These are phyloP conservation scores for Drosophila equinoxialis DNA, from an alignment of 1,140 invertebrate species.

Conservation along the genomic window DNA sequence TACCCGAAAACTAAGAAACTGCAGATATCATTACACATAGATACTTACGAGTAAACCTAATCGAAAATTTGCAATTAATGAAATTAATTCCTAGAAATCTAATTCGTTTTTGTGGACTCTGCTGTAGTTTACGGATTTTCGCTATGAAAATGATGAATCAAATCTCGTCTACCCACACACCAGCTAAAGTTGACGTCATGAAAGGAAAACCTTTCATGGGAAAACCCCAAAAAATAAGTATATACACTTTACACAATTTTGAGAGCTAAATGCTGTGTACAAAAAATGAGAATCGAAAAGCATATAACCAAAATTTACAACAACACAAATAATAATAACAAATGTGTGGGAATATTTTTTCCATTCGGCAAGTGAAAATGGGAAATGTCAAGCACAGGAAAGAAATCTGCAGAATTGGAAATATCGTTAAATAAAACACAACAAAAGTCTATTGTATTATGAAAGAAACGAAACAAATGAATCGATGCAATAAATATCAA, in stretches of 20 bases:
- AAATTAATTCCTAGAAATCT: neutral
- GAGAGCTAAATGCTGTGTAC: slow-evolving; percentile 4
- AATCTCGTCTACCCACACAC: slow-evolving; percentile 1
- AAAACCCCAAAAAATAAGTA: neutral
- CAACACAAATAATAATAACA: neutral
- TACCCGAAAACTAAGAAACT: neutral
- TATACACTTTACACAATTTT: neutral
- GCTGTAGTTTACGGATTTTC: neutral
- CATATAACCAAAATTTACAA: slow-evolving; percentile 11
- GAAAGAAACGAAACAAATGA: slow-evolving; percentile 34
- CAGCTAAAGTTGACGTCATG: neutral
- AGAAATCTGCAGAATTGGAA: neutral
- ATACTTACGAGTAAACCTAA: slow-evolving; percentile 4
- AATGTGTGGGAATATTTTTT: slow-evolving; percentile 6
- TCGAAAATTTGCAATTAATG: slow-evolving; percentile 5
- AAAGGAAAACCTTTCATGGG: neutral
- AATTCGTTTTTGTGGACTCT: neutral
- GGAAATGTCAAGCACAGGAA: neutral
- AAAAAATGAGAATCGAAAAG: neutral
- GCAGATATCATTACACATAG: slow-evolving; percentile 4
- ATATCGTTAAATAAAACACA: slow-evolving; percentile 3
- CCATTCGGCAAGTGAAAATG: neutral
- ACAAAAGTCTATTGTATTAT: slow-evolving; percentile 31
- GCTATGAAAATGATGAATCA: neutral
- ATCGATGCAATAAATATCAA: slow-evolving; percentile 50